phyloP scores from a whole-genome alignment of 2,113 vertebrate genomes.

The Xenopus borealis region DNA sequence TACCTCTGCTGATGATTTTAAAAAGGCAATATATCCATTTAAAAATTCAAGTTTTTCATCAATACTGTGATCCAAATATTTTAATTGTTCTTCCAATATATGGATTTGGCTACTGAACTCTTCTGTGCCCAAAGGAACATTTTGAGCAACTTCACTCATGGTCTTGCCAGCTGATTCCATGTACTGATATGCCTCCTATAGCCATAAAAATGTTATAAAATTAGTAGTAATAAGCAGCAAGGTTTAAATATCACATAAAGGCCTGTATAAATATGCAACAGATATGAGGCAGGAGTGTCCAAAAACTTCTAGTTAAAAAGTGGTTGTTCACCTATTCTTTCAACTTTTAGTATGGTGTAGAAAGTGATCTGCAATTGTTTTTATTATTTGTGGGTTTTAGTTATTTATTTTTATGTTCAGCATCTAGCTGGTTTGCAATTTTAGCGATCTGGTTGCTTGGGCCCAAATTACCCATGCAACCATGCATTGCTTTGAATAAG shows the following conservation, averaged over 20 bases:
- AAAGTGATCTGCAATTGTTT: too few relatives aligned
- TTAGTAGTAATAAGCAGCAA: neutral
- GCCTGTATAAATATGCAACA: too few relatives aligned
- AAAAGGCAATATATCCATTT: slow-evolving; percentile 68
- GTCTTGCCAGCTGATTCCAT: slow-evolving; percentile 65
- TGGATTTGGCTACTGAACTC: slow-evolving; percentile 59
- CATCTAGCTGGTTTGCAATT: too few relatives aligned
- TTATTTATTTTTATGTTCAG: too few relatives aligned
- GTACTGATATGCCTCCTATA: slow-evolving; percentile 66
- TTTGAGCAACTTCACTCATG: slow-evolving; percentile 63
- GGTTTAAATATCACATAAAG: neutral
- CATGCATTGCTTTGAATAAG: too few relatives aligned
- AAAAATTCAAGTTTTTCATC: slow-evolving; percentile 66
- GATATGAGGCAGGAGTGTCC: too few relatives aligned
- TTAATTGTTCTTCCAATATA: slow-evolving; percentile 69
- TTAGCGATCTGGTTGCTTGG: too few relatives aligned
- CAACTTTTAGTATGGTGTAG: too few relatives aligned
- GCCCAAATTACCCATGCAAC: too few relatives aligned
- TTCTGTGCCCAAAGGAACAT: slow-evolving; percentile 55
- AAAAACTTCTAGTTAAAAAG: too few relatives aligned
- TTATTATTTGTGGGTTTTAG: too few relatives aligned
- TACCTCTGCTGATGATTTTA: slow-evolving; percentile 76
- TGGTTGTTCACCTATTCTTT: too few relatives aligned
- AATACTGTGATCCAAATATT: slow-evolving; percentile 61
- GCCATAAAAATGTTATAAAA: neutral